A percentile compares a stretch with the other conserved stretches of the same genome.
Conservation (phyloP, 2,797 vertebrate genomes). For the Varecia variegata region DNA sequence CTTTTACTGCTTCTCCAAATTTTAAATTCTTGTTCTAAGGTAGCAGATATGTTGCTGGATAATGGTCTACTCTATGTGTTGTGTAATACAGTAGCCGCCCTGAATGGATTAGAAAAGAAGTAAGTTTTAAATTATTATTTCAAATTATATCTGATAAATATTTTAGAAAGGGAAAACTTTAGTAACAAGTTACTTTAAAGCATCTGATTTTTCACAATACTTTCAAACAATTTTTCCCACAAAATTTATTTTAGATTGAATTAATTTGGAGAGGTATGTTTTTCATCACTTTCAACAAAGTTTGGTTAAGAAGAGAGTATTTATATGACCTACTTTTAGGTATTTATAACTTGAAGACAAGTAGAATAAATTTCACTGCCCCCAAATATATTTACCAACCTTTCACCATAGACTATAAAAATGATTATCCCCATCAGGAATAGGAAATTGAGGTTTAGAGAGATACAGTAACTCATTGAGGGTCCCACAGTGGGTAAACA, state of each 20-base stretch:
- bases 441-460: neutral
- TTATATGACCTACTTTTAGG: neutral
- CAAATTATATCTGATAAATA: neutral
- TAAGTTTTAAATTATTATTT: constrained; percentile 80
- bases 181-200: constrained; percentile 26
- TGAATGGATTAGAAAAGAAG: constrained; percentile 97
- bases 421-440: neutral
- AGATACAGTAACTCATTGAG: neutral
- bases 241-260: neutral
- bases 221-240: constrained; percentile 21
- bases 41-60: constrained; percentile 96
- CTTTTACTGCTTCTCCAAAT: constrained; percentile 96
- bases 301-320: neutral
- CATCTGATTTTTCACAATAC: neutral
- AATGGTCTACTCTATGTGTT: constrained; percentile 97
- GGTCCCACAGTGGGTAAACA: neutral
- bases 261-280: neutral
- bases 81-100: constrained; percentile 95
- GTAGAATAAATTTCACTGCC: neutral
- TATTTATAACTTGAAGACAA: constrained; percentile 17
- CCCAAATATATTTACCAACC: neutral
- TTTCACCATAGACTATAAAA: neutral
- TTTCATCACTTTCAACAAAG: constrained; percentile 22
- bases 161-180: constrained; percentile 7
- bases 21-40: constrained; percentile 95